Base-by-base conservation (phyloP, 2,797 vertebrate species). In the Leucoraja ocellata region DNA sequence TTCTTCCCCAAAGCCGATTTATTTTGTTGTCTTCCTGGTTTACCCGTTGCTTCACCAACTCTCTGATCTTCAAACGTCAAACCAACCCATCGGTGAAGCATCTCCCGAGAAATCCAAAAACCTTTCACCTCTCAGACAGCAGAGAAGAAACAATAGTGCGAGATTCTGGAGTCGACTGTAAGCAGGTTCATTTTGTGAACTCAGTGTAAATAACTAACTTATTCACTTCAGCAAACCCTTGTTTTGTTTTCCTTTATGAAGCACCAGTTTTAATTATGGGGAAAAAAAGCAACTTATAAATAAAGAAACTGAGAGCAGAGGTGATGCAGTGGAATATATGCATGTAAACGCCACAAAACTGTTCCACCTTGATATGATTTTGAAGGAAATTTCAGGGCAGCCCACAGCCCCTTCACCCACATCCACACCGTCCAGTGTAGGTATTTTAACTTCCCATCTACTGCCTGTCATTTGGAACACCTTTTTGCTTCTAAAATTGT, bases 401-500 rank as follows among this genome's bases (percentile, higher is more conserved):
- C n/a, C 1, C n/a, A 13, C 13, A 32, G 32, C 16, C 84, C 18
- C 16, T 28, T 36, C 36, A n/a, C 16, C 61, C 76, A 10, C 76
- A 13, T 32, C 1, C 7, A 6, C n/a, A 63, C 83, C 54, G 28
- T 61, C 36, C 13, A 65, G 32, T 32, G 32, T 32, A 32, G 32
- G 32, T 32, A 32, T 32, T 94, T 94, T 92, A 54, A 92, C 46
- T 95, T 96, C 94, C 95, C 96, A 96, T 96, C 95, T 96, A 95
- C 95, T 94, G 96, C 95, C 95, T 96, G 96, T 95, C 96, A 96
- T 96, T 96, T 96, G 90, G 36, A 71, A 14, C 39, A 92, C 32
- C 32, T 54, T 96, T 96, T 83, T 96, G 96, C 96, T 95, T 94
- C 95, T 65, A 76, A 92, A 92, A 76, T 94, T 95, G 95, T 95